phyloP scores from a whole-genome alignment of 2,888 invertebrate genomes.

The Tetragonula carbonaria region DNA sequence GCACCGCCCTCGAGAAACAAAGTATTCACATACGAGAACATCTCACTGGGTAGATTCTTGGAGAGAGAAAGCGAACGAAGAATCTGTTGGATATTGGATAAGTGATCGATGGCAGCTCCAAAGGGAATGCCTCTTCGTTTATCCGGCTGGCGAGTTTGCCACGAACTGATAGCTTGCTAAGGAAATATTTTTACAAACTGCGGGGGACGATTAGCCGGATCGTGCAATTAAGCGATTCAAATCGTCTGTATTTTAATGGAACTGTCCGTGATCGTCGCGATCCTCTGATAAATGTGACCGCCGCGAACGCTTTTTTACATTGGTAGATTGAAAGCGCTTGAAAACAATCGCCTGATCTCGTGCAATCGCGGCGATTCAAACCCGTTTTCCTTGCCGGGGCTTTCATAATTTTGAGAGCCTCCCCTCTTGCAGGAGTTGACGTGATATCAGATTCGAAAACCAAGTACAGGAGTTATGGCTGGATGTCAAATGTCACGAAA shows the following conservation, averaged over 20 bases:
- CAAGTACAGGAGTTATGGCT: constrained; percentile 2
- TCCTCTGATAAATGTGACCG: not conserved
- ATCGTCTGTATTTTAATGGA: constrained; percentile 7
- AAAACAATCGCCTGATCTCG: not conserved
- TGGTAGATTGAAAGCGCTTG: constrained; percentile 5
- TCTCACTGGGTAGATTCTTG: not conserved
- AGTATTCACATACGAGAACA: not conserved
- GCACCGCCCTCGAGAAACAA: constrained; percentile 33
- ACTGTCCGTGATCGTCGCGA: not conserved
- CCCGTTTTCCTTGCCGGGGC: constrained; percentile 15
- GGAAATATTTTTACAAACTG: constrained; percentile 31
- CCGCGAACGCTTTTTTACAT: not conserved
- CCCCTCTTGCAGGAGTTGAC: constrained; percentile 1
- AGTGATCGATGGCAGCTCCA: constrained; percentile 50
- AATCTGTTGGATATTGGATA: constrained; percentile 41
- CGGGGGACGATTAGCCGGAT: not conserved
- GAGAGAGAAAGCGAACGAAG: constrained; percentile 1
- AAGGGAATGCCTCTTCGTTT: constrained; percentile 49
- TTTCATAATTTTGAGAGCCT: constrained; percentile 34
- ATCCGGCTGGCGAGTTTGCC: constrained; percentile 27
- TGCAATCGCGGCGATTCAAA: constrained; percentile 1
- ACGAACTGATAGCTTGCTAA: constrained; percentile 13
- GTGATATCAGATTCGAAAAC: constrained; percentile 16
- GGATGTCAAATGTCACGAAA: not conserved
- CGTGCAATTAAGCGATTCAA: constrained; percentile 10